Evolutionary conservation across 2,113 vertebrate species (phyloP).

Genomic region (Brachypodius melanocephalos): DNA sequence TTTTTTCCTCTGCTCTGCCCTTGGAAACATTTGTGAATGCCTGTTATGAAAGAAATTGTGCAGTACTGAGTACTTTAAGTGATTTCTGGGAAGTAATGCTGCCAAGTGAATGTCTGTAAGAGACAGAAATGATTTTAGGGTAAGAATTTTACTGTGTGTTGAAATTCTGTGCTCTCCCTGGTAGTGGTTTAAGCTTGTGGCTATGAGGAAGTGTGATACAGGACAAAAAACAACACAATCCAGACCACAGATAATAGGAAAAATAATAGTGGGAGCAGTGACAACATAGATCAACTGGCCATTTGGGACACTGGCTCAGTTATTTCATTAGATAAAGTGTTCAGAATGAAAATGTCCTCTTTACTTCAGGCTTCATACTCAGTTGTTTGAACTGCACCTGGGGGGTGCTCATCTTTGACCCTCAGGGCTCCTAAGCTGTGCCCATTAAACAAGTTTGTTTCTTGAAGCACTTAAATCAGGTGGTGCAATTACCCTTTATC

Average conservation of each 20-base stretch:
- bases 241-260: not conserved
- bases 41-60: not conserved
- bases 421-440: not conserved
- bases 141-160: not conserved
- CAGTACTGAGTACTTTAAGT: not conserved
- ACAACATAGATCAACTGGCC: not conserved
- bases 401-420: not conserved
- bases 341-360: not conserved
- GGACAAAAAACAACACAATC: not conserved
- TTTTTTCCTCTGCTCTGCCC: not conserved
- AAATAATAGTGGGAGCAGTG: not conserved
- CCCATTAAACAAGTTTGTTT: not conserved
- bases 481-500: not conserved
- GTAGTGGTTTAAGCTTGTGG: not conserved
- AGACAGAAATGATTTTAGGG: not conserved
- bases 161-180: not conserved
- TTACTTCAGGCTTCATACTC: not conserved
- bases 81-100: not conserved
- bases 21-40: not conserved
- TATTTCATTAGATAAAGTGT: not conserved
- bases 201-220: not conserved
- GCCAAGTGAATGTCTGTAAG: not conserved
- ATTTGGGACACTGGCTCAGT: not conserved
- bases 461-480: not conserved
- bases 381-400: not conserved